Base-by-base conservation (phyloP, 2,888 invertebrate species). In the Lypha dubia region DNA sequence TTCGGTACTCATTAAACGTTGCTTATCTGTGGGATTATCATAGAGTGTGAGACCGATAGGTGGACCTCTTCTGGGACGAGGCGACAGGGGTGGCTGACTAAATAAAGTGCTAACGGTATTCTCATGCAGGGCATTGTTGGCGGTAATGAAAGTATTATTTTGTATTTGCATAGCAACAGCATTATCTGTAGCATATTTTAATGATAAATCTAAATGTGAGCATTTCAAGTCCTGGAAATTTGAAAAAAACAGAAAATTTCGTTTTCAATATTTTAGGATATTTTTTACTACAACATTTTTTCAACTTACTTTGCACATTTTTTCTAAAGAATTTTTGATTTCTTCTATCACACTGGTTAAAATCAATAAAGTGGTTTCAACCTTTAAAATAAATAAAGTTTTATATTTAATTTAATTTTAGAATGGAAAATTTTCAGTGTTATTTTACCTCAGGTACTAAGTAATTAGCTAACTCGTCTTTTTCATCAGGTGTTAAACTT, bases 371-470 rank as follows among this genome's bases (percentile, higher is more conserved):
- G 94, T 93, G 58, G 92, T 92, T 91, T 95, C 95, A 89, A 95
- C 94, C 94, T 95, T 90, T 38, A 91, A 79, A 83, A 62, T 0
- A 51, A n/a, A n/a, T n/a, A n/a, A n/a, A n/a, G n/a, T 60, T 68
- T 46, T 35, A n/a, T 15, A 15, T 32, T 24, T 75, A 13, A 41
- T 15, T 22, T 1, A 24, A 35, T 35, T 35, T 35, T 35, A 11
- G 32, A 35, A 15, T 20, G 1, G 24, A 65, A 17, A 4, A 17
- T 28, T 46, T 5, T 17, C n/a, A n/a, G n/a, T n/a, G 1, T 65
- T 32, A 0, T 38, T 11, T 89, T 91, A 95, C 95, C 93, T 95
- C 95, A 87, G 95, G 95, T 88, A 95, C 94, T 87, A 95, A 93
- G 91, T 94, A 95, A 53, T 93, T 93, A 35, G 95, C 94, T 83